phyloP scores from a whole-genome alignment of 2,797 vertebrate species.

The Pseudomugil tenellus region DNA sequence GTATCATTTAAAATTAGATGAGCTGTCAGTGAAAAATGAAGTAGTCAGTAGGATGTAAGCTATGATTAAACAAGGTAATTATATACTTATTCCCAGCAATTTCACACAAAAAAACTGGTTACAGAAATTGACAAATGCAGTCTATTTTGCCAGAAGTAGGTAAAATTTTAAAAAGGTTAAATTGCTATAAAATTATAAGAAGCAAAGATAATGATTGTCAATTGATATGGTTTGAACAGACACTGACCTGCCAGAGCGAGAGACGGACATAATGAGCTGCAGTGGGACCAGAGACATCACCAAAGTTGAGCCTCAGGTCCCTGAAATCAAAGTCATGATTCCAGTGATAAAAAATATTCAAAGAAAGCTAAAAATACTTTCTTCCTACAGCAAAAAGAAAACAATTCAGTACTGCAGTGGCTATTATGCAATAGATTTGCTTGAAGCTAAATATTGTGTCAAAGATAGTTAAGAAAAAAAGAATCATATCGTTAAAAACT shows the following conservation, averaged over 20 bases:
- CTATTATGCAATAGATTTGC: neutral
- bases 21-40: neutral
- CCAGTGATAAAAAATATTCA: conserved; percentile 27
- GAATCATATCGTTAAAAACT: too few relatives aligned
- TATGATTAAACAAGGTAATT: conserved; percentile 1
- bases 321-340: neutral
- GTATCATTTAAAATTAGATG: neutral
- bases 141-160: neutral
- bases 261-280: conserved; percentile 43
- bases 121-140: neutral
- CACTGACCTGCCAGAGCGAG: conserved; percentile 13
- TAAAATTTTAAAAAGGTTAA: neutral
- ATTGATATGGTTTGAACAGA: conserved; percentile 21
- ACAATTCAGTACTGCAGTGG: neutral
- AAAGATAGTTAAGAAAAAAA: too few relatives aligned
- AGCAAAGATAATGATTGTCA: conserved; percentile 8
- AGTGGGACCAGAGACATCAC: conserved; percentile 29
- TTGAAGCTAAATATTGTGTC: neutral
- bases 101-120: neutral
- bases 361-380: neutral
- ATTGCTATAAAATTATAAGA: conserved; percentile 16
- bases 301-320: neutral
- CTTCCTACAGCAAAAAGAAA: neutral
- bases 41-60: neutral
- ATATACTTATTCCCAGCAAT: neutral